These are phyloP conservation scores for Apotomis turbidana DNA, from an alignment of 2,888 invertebrate species.

Conservation along the genomic window DNA sequence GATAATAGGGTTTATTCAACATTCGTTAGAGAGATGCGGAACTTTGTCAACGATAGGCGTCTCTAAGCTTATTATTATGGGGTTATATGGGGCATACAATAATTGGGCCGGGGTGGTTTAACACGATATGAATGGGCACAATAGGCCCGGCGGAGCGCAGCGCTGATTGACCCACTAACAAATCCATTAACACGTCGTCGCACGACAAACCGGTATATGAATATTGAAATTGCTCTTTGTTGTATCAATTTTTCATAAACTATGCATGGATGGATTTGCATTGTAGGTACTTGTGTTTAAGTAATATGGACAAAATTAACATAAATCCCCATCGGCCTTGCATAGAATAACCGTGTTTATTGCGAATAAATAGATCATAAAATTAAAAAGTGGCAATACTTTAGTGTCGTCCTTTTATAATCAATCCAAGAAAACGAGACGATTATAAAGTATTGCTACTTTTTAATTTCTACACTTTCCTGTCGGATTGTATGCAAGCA, in stretches of 20 bases:
- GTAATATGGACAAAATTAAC: background rate
- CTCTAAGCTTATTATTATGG: background rate
- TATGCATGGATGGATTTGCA: background rate
- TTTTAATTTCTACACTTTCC: too few relatives aligned
- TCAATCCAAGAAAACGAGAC: too few relatives aligned
- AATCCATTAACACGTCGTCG: constrained; percentile 36
- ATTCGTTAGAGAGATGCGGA: background rate
- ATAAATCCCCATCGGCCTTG: too few relatives aligned
- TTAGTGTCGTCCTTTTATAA: too few relatives aligned
- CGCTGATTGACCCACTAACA: constrained; percentile 34
- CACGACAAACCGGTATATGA: constrained; percentile 17
- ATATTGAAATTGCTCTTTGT: constrained; percentile 27
- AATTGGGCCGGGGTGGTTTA: constrained; percentile 8
- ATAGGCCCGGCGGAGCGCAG: constrained; percentile 21
- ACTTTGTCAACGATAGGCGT: background rate
- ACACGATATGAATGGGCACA: constrained; percentile 28
- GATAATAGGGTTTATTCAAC: too few relatives aligned
- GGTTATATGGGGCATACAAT: background rate
- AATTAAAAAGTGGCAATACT: too few relatives aligned
- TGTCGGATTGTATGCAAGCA: too few relatives aligned
- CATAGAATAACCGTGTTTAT: too few relatives aligned
- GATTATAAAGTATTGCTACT: too few relatives aligned
- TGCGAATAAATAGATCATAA: too few relatives aligned
- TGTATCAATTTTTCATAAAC: constrained; percentile 3
- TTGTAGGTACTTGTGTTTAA: background rate